A percentile compares a stretch with the other conserved stretches of the same genome.
These are phyloP conservation scores for Encarsia formosa DNA, from an alignment of 2,888 invertebrate species.

Conservation along the genomic window DNA sequence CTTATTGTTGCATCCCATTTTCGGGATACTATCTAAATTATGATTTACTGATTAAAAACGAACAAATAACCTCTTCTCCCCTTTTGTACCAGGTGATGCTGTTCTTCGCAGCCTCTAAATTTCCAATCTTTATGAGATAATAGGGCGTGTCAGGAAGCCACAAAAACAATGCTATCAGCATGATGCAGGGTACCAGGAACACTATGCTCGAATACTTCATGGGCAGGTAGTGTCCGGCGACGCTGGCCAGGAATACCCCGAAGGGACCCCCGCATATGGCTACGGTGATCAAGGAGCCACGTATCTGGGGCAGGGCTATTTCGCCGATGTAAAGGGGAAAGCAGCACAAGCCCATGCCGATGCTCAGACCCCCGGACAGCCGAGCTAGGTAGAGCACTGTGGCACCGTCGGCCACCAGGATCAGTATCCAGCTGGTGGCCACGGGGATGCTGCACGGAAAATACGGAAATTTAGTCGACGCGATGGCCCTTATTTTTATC, in stretches of 20 bases:
- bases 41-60: no score
- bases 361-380: slow-evolving; percentile 30
- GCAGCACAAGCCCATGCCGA: slow-evolving; percentile 36
- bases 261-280: slow-evolving; percentile 31
- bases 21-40: no score
- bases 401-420: slow-evolving; percentile 29
- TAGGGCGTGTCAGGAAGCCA: slow-evolving; percentile 41
- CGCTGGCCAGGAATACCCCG: slow-evolving; percentile 29
- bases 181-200: slow-evolving; percentile 33
- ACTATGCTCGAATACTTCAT: slow-evolving; percentile 36
- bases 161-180: slow-evolving; percentile 34
- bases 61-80: no score
- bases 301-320: slow-evolving; percentile 36
- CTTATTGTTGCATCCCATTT: no score
- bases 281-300: slow-evolving; percentile 39
- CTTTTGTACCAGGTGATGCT: slow-evolving; percentile 37
- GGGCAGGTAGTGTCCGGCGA: slow-evolving; percentile 38
- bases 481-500: no score
- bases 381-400: slow-evolving; percentile 32
- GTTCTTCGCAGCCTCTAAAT: slow-evolving; percentile 31
- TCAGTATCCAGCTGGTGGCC: slow-evolving; percentile 30
- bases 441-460: slow-evolving; percentile 31
- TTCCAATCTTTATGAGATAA: slow-evolving; percentile 22
- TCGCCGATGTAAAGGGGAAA: slow-evolving; percentile 40
- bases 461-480: no score